Base-by-base conservation (phyloP, 2,888 invertebrate species). In the Molanna angustata region DNA sequence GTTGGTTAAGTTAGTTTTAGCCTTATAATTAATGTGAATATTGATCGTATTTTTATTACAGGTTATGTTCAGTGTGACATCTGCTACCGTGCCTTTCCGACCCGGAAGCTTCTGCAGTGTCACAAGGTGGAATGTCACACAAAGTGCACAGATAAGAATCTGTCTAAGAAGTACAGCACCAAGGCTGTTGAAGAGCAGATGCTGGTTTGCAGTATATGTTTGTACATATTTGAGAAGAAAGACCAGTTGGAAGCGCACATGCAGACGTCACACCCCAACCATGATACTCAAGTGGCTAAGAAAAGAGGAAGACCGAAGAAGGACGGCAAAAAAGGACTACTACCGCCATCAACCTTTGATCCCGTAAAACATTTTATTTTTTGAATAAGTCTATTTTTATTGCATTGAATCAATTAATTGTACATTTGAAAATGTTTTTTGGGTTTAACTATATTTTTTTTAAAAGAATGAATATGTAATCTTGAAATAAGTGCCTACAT, bases 61-160 rank as follows among this genome's bases (percentile, higher is more conserved):
- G 47, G 37, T 44, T 49, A 39, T 42, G 44, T 52, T 16, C 49
- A 49, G 27, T 56, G 56, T 19, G 48, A 53, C 31, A 43, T 47
- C 7, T 56, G 56, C 31, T 31, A 47, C 14, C 39, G 50, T 13
- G 49, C 50, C 6, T 56, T 53, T 32, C 49, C 56, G 1, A 53
- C 53, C 27, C 13, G 9, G 2, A 35, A 44, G 11, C 53, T 49
- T 49, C 39, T 56, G 20, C 35, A 56, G 13, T 35, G 47, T 4
- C 56, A 56, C 17, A 50, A 53, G 16, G 13, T 20, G 20, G 41
- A 41, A 11, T 41, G 21, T 13, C 41, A 41, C 41, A 41, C 18
- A 13, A 41, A 14, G 3, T 21, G n/a, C 4, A 17, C 21, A 2
- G 41, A 41, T 14, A 41, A 18, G 21, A 41, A 14, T 2, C 7